Conservation (phyloP, 2,113 vertebrate genomes). For the Cnemophilus loriae region DNA sequence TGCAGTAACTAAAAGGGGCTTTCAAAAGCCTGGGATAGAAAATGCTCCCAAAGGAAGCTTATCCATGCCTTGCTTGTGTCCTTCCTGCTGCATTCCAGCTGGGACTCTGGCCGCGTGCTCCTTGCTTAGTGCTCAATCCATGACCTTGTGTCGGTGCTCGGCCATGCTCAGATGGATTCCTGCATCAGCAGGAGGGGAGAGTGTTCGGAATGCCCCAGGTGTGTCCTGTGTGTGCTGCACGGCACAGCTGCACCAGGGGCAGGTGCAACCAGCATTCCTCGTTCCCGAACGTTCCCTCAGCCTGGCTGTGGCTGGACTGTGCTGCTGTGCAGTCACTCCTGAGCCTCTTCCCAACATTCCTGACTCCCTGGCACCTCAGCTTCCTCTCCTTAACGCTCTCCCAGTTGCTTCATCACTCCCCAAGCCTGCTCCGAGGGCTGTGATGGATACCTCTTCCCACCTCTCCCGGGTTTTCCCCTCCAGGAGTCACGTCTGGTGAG, state of each 20-base stretch:
- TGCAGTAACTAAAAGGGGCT: background rate
- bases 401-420: background rate
- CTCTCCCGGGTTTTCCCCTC: background rate
- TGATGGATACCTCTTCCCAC: background rate
- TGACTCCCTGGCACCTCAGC: background rate
- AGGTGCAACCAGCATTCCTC: background rate
- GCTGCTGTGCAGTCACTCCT: background rate
- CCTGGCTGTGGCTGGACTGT: background rate
- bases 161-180: accelerated
- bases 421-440: background rate
- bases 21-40: background rate
- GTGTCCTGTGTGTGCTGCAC: background rate
- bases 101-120: accelerated
- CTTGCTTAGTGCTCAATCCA: background rate
- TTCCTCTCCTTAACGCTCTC: accelerated
- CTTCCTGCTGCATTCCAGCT: background rate
- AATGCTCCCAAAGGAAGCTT: background rate
- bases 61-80: background rate
- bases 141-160: no score
- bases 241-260: background rate
- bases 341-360: background rate
- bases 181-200: background rate
- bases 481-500: background rate
- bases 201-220: background rate
- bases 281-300: background rate